Evolutionary conservation across 2,797 vertebrate species (phyloP), one percentile per base, ranked within the genome.

Genomic region (Mallotus villosus): DNA sequence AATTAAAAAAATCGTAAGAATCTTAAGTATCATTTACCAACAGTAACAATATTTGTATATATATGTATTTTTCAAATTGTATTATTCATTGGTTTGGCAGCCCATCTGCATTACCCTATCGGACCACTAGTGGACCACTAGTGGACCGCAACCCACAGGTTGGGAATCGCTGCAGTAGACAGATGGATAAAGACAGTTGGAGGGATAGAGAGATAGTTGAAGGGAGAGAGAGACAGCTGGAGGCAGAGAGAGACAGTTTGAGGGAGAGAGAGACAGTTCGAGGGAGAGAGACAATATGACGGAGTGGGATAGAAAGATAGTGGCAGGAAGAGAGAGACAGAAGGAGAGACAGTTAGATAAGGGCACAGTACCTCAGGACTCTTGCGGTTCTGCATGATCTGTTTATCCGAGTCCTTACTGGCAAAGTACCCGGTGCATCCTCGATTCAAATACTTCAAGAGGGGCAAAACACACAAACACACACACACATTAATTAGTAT

Each of bases 341-440:
- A 55, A 8, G 19, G 60, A 46, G 19, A 49, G 32, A 29, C 11
- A 24, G 59, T n/a, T 46, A 5, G 37, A 46, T 34, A 24, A 7
- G 11, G 19, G n/a, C 71, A 83, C 68, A 60, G 66, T 96, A 99
- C 98, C 97, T 99, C 96, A 64, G 94, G 90, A 90, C 96, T 99
- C 92, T 97, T 99, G 82, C 97, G 95, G 84, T 98, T 98, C 78
- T 98, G 95, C 84, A 94, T 91, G 88, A 99, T 99, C 88, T 97
- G 96, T 84, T 96, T 97, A 88, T 99, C 96, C 0, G 96, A 95
- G 74, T 97, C 96, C 86, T 95, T 96, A 81, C 90, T 95, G 82
- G 97, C 95, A 41, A 99, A 99, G 88, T 95, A 99, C 75, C 93
- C 93, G 80, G 97, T 98, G 83, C 97, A 99, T 78, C 97, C 98